phyloP scores from a whole-genome alignment of 2,797 vertebrate genomes.

The Spatula versicolor region DNA sequence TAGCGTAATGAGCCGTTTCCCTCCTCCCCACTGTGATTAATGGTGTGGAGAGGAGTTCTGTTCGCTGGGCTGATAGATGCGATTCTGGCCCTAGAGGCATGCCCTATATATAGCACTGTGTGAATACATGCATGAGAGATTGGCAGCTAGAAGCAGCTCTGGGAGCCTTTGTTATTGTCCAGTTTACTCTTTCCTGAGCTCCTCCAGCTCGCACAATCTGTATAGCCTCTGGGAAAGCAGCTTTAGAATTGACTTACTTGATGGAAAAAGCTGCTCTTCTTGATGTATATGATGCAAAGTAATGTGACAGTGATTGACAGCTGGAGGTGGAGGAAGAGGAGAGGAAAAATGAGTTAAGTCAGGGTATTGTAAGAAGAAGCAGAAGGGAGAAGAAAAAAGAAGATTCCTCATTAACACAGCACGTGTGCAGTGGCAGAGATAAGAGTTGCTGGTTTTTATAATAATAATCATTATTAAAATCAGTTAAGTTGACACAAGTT shows the following conservation, averaged over 20 bases:
- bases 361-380: not conserved
- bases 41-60: constrained; percentile 21
- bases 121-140: not conserved
- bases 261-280: constrained; percentile 26
- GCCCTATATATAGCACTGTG: not conserved
- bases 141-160: constrained; percentile 21
- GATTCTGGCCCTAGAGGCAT: constrained; percentile 3
- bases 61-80: not conserved
- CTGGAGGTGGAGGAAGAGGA: not conserved
- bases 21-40: constrained; percentile 33
- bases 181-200: constrained; percentile 10
- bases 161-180: constrained; percentile 36
- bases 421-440: rapidly evolving
- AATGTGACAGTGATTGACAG: constrained; percentile 43
- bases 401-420: not conserved
- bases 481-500: not conserved
- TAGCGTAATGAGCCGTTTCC: not conserved
- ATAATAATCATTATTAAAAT: not conserved
- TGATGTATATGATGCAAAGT: not conserved
- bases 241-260: constrained; percentile 20
- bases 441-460: not conserved
- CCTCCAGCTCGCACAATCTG: constrained; percentile 31
- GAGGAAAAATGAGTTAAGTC: not conserved
- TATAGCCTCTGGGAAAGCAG: constrained; percentile 44
- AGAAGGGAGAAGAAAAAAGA: not conserved